Percentiles rank a stretch among this genome's conserved stretches.
These are phyloP conservation scores for Phyto melanocephala DNA, from an alignment of 2,888 invertebrate species.

Conservation along the genomic window DNA sequence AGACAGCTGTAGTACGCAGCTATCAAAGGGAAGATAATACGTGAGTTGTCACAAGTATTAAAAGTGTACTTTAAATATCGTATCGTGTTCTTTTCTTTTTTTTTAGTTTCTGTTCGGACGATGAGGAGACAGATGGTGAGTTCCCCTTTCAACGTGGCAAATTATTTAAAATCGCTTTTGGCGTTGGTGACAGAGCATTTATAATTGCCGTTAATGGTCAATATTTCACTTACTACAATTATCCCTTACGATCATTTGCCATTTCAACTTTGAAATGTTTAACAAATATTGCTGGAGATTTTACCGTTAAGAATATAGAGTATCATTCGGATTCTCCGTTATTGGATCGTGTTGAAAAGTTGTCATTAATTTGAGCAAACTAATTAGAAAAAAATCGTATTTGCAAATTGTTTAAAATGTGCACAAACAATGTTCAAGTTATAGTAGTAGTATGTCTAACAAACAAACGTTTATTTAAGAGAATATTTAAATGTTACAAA, in stretches of 20 bases:
- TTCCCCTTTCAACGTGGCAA: slow-evolving; percentile 78
- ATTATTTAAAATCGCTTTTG: slow-evolving; percentile 77
- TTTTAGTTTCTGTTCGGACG: slow-evolving; percentile 73
- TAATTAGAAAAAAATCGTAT: background rate
- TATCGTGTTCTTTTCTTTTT: background rate
- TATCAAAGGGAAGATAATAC: slow-evolving; percentile 76
- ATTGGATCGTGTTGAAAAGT: slow-evolving; percentile 75
- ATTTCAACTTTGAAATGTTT: slow-evolving; percentile 77
- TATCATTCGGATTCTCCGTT: slow-evolving; percentile 77
- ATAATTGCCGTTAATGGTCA: slow-evolving; percentile 78
- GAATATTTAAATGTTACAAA: too few relatives aligned
- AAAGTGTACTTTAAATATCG: too few relatives aligned
- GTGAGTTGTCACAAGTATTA: slow-evolving; percentile 62
- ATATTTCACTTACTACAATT: slow-evolving; percentile 78
- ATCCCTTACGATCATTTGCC: slow-evolving; percentile 74
- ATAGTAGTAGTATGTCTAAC: too few relatives aligned
- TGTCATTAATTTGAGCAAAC: slow-evolving; percentile 72
- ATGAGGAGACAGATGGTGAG: slow-evolving; percentile 78
- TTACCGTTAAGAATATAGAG: slow-evolving; percentile 74
- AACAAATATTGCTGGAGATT: slow-evolving; percentile 75
- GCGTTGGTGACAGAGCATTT: slow-evolving; percentile 77
- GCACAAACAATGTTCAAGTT: background rate
- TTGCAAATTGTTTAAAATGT: background rate
- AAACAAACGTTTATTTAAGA: too few relatives aligned
- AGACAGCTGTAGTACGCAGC: slow-evolving; percentile 73